Base-by-base conservation (phyloP, 2,113 vertebrate genomes). In the Hippopotamus amphibius region DNA sequence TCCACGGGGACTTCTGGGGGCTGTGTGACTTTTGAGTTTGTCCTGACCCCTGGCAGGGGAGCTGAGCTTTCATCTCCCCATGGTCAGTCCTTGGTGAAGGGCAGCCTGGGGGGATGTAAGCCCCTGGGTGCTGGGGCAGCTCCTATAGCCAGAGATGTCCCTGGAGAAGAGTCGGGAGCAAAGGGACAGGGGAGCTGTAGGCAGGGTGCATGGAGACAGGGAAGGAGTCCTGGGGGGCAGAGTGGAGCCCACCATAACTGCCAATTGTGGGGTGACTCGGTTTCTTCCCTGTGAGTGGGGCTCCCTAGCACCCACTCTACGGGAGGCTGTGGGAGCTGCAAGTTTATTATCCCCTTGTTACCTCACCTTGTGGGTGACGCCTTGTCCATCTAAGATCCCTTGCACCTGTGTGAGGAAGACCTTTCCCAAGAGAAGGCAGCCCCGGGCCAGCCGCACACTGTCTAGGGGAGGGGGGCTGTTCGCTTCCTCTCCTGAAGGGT, bases 321-420 rank as follows among this genome's bases (percentile, higher is more conserved):
- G 1, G 24, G 83, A 41, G 33, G 13, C n/a, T 7, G 43, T 22
- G 28, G 72, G 28, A 0, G 1, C 63, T 0, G 6, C 12, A n/a
- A 5, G 2, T 65, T 41, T 1, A 30, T 2, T 2, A 12, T 1
- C 76, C 0, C 50, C 30, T 46, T 13, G 33, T 37, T 24, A 5
- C 1, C 0, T 12, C 16, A 7, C 33, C 30, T 0, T 4, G 33
- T 17, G 57, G 66, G 30, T 1, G 14, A 19, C 0, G 0, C 46
- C 53, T 43, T 33, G 9, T 12, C 63, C 1, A 0, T 9, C 30
- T 10, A 6, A 8, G 24, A 46, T 26, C 46, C 46, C 30, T 15
- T 0, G 1, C 30, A 5, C 24, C 72, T 14, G 59, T 0, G 0
- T 22, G 33, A 21, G 21, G 28, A 2, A 1, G 43, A 1, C 4